These are phyloP conservation scores for Ommatoiulus sabulosus DNA, from an alignment of 2,888 invertebrate species.

Conservation along the genomic window DNA sequence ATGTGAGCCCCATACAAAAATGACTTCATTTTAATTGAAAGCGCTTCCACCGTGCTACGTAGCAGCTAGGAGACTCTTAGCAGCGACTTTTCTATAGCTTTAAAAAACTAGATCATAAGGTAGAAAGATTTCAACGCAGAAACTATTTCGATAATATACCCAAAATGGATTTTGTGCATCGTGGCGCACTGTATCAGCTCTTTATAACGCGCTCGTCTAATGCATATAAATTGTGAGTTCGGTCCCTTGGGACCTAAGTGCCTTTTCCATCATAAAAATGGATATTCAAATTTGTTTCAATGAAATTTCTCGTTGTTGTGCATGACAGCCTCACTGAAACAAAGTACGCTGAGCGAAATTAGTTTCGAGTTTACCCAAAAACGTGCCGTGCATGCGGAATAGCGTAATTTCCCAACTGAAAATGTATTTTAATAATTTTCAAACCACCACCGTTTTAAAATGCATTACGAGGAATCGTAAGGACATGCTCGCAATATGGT, in stretches of 20 bases:
- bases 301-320: conserved; percentile 25
- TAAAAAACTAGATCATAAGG: background rate
- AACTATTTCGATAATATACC: conserved; percentile 31
- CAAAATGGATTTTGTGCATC: conserved; percentile 48
- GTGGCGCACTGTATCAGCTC: conserved; percentile 15
- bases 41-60: background rate
- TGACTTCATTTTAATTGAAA: conserved; percentile 16
- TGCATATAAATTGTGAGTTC: conserved; percentile 28
- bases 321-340: background rate
- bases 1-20: background rate
- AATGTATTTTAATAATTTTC: background rate
- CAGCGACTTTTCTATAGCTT: background rate
- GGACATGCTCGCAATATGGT: too few species aligned
- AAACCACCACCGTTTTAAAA: background rate
- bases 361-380: background rate
- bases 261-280: conserved; percentile 34
- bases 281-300: conserved; percentile 48
- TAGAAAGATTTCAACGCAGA: conserved; percentile 23
- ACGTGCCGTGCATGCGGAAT: background rate
- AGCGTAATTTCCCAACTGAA: background rate
- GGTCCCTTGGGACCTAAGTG: conserved; percentile 10
- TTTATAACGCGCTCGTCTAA: conserved; percentile 38
- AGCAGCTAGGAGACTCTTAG: background rate
- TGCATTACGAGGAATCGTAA: background rate
- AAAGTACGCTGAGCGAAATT: background rate